A percentile compares a stretch with the other conserved stretches of the same genome.
phyloP scores from a whole-genome alignment of 1,140 invertebrate genomes.

The Adelges cooleyi region DNA sequence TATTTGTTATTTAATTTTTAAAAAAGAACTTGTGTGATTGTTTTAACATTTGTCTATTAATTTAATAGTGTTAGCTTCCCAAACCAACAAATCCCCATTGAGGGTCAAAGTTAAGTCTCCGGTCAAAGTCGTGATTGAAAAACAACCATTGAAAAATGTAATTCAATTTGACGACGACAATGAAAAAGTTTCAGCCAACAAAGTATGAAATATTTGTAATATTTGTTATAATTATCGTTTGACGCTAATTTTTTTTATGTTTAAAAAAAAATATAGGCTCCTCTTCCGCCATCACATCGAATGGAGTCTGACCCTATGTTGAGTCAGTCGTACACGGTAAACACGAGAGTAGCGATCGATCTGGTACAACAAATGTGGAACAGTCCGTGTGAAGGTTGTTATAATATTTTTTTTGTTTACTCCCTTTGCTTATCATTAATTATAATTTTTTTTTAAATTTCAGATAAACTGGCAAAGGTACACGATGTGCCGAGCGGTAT shows the following conservation, averaged over 20 bases:
- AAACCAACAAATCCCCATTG: too few relatives aligned
- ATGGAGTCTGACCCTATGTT: background rate
- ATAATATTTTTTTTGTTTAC: background rate
- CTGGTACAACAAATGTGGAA: constrained; percentile 35
- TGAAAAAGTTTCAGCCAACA: too few relatives aligned
- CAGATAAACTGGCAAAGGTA: background rate
- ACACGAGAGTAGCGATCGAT: constrained; percentile 34
- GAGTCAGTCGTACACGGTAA: constrained; percentile 30
- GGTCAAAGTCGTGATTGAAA: too few relatives aligned
- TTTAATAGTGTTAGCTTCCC: too few relatives aligned
- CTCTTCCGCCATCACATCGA: background rate
- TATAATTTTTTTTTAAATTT: background rate
- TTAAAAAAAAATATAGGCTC: too few relatives aligned
- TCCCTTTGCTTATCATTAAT: background rate
- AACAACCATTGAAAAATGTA: constrained; percentile 2
- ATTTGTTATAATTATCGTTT: too few relatives aligned
- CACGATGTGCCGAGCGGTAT: background rate
- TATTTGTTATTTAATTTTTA: too few relatives aligned
- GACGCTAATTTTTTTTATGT: too few relatives aligned
- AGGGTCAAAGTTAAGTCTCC: too few relatives aligned
- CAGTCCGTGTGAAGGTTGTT: constrained; percentile 31
- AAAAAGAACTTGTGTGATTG: too few relatives aligned
- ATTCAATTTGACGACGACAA: background rate
- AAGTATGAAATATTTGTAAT: too few relatives aligned
- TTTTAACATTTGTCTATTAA: too few relatives aligned